Base-by-base conservation (phyloP, 2,888 invertebrate genomes). In the Melangyna quadrimaculata region DNA sequence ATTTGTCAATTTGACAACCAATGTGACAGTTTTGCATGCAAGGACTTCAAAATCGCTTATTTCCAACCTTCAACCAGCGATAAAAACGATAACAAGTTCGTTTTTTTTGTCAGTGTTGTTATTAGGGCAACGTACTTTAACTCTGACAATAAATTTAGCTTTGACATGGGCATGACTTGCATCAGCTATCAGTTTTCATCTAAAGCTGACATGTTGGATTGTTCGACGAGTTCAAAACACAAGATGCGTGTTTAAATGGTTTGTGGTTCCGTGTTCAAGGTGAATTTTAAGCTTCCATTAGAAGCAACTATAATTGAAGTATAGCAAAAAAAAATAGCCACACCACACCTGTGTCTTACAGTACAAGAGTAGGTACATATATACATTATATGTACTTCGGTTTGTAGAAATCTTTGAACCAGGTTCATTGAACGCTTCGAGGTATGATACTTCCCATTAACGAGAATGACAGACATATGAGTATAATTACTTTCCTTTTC, bases 361-460 rank as follows among this genome's bases (percentile, higher is more conserved):
- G 65, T 59, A 74, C 51, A 51, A 51, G 24, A 22, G 45, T 22
- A 48, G n/a, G n/a, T n/a, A n/a, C n/a, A n/a, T n/a, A n/a, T n/a
- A n/a, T n/a, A n/a, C n/a, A n/a, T n/a, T 8, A 9, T 4, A n/a
- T 43, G 9, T 17, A 12, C 43, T 19, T 14, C n/a, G 24, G 7
- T 51, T n/a, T 51, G 8, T 24, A 40, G 5, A 5, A 8, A 27
- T 29, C 14, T 48, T 35, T n/a, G 40, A 71, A 48, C 72, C 29
- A 80, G 72, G 84, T 84, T 84, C 84, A 84, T 80, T 84, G 84
- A 80, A 84, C 84, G 84, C 72, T 77, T 72, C 63, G 69, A 80
- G 79, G 74, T 69, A 65, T 45, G 61, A 67, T 32, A 53, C 27
- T 71, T 67, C 71, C 53, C 69, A 67, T 43, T 40, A 40, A 32